Percentiles rank a stretch among this genome's conserved stretches.
Evolutionary conservation across 92 coral and sea anemone species (phyloP).

Genomic region (Phymanthus crucifer): DNA sequence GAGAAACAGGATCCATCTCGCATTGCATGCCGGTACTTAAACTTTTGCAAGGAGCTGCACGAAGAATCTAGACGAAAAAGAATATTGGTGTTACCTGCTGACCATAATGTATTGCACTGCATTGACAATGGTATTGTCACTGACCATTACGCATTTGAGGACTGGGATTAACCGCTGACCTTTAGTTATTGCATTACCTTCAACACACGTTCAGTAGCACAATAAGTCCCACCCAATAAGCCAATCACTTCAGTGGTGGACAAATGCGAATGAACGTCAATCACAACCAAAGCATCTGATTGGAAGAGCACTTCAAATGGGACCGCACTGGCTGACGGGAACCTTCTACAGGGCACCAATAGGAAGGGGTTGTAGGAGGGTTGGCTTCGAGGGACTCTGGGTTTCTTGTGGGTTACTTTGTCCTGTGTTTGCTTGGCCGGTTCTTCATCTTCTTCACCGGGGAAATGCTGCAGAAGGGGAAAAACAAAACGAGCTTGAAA

Average conservation of each 20-base stretch:
- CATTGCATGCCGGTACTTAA: constrained; percentile 85
- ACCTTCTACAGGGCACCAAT: constrained; percentile 76
- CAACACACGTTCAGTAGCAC: constrained; percentile 41
- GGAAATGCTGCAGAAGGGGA: constrained; percentile 43
- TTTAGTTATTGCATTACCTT: constrained; percentile 43
- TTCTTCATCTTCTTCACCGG: constrained; percentile 43
- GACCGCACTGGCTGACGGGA: constrained; percentile 67
- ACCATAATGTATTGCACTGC: constrained; percentile 20
- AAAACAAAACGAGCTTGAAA: not conserved
- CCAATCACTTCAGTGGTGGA: constrained; percentile 91
- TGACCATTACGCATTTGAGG: not conserved
- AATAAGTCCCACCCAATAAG: constrained; percentile 74
- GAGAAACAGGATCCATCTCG: constrained; percentile 96
- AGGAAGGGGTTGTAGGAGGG: constrained; percentile 77
- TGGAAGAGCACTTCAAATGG: constrained; percentile 77
- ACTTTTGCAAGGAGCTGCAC: constrained; percentile 79
- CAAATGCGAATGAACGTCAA: constrained; percentile 85
- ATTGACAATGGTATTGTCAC: constrained; percentile 32
- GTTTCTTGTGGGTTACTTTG: constrained; percentile 23
- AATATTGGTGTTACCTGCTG: not conserved
- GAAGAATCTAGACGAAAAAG: constrained; percentile 45
- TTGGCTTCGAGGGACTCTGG: constrained; percentile 58
- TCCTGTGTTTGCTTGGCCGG: constrained; percentile 26
- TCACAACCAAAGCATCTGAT: constrained; percentile 75
- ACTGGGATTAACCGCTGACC: not conserved